phyloP scores from a whole-genome alignment of 2,888 invertebrate genomes.

The Iselma pallidipennis region DNA sequence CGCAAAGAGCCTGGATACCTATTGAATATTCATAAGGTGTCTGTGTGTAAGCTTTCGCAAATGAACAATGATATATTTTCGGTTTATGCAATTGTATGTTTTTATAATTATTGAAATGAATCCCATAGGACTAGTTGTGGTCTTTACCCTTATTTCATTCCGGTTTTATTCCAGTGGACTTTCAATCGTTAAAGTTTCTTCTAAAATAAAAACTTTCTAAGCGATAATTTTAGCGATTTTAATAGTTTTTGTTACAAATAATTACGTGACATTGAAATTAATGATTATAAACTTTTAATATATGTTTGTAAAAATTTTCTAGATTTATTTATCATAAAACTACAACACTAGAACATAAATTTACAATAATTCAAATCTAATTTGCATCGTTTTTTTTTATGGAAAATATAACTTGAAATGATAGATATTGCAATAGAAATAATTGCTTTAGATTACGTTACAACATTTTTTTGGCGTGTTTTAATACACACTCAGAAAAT shows the following conservation, averaged over 20 bases:
- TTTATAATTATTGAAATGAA: constrained; percentile 36
- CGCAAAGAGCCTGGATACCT: constrained; percentile 7
- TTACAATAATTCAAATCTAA: neutral
- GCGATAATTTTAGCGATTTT: no score
- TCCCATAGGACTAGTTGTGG: constrained; percentile 13
- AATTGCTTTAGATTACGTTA: neutral
- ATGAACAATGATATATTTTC: constrained; percentile 38
- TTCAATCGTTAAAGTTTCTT: neutral
- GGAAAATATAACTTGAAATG: neutral
- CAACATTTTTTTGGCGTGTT: neutral
- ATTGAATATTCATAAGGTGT: constrained; percentile 25
- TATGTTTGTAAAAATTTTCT: neutral
- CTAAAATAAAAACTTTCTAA: no score
- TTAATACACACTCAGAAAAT: neutral
- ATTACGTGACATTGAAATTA: no score
- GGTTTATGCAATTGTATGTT: constrained; percentile 34
- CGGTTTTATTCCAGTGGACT: neutral
- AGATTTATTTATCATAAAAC: neutral
- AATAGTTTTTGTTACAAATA: no score
- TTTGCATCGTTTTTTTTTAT: neutral
- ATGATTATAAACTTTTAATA: no score
- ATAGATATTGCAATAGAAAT: neutral
- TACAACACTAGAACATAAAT: neutral
- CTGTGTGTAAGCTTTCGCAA: constrained; percentile 22
- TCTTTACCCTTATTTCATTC: neutral